A percentile compares a stretch with the other conserved stretches of the same genome.
Conservation (phyloP, 2,888 invertebrate genomes). For the Biston betularia region DNA sequence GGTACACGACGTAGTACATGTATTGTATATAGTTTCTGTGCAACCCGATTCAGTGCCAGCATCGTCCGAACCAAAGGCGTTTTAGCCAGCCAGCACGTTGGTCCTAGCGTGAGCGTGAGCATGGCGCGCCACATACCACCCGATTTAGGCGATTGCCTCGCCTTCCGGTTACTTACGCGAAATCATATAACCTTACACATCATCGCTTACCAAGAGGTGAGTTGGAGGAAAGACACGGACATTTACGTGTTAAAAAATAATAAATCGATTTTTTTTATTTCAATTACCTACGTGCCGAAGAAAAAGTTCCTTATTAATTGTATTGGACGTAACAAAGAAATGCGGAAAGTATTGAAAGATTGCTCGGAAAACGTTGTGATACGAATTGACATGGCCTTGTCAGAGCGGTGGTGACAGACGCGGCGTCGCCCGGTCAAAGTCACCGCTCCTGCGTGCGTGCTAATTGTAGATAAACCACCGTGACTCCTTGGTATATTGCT, state of each 20-base stretch:
- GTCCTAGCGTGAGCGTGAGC: too few species aligned
- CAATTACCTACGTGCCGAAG: slow-evolving; percentile 2
- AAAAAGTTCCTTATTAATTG: slow-evolving; percentile 30
- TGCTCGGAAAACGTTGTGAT: slow-evolving; percentile 55
- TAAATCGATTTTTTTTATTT: slow-evolving; percentile 15
- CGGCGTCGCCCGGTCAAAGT: slow-evolving; percentile 67
- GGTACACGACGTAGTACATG: too few species aligned
- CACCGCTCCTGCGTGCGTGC: slow-evolving; percentile 56
- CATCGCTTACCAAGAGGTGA: too few species aligned
- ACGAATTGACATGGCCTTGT: slow-evolving; percentile 65
- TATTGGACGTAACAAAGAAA: slow-evolving; percentile 43
- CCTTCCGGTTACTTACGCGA: slow-evolving; percentile 5
- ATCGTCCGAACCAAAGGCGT: too few species aligned
- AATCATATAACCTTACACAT: not conserved
- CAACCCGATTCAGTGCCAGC: too few species aligned
- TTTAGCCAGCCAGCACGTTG: too few species aligned
- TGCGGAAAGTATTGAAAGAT: slow-evolving; percentile 51
- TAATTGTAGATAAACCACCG: slow-evolving; percentile 24
- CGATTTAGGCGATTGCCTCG: slow-evolving; percentile 5
- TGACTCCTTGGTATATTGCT: slow-evolving; percentile 14
- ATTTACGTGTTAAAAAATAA: too few species aligned
- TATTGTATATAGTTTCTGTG: too few species aligned
- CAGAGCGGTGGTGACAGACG: slow-evolving; percentile 55
- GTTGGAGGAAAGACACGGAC: too few species aligned
- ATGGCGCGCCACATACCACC: too few species aligned